Percentiles rank a stretch among this genome's conserved stretches.
Evolutionary conservation across 35 echinoderm and acorn worm species (phyloP).

Genomic region (Acanthaster planci): DNA sequence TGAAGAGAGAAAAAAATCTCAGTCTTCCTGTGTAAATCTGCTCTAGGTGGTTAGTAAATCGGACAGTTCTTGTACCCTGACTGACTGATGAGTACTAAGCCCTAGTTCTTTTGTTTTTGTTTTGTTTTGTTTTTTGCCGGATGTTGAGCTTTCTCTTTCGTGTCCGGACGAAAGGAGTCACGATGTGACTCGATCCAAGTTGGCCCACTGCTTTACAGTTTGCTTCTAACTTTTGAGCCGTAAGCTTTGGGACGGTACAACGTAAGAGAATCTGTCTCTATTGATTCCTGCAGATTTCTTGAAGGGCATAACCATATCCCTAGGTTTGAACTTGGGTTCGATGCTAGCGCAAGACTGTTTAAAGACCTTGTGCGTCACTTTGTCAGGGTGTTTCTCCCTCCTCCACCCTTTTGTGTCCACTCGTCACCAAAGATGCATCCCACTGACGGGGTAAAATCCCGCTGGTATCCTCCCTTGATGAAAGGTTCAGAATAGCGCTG

Average conservation of each 20-base stretch:
- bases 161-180: neutral
- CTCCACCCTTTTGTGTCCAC: slow-evolving; percentile 16
- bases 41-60: neutral
- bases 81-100: too few species aligned
- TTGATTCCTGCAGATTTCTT: neutral
- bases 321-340: neutral
- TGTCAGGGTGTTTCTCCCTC: slow-evolving; percentile 33
- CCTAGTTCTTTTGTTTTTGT: too few species aligned
- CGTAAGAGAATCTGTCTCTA: neutral
- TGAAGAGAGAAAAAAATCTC: too few species aligned
- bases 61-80: neutral
- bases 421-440: slow-evolving; percentile 3
- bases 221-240: neutral
- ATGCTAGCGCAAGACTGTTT: neutral
- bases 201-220: neutral
- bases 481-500: slow-evolving; percentile 10
- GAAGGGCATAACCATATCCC: neutral
- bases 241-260: neutral
- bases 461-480: slow-evolving; percentile 1
- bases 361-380: slow-evolving; percentile 20
- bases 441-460: slow-evolving; percentile 6
- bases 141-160: neutral
- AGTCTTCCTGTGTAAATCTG: too few species aligned
- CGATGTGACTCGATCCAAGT: too few species aligned
- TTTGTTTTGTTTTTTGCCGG: neutral